Conservation (phyloP, 2,888 invertebrate species). For the Dusona sp. region DNA sequence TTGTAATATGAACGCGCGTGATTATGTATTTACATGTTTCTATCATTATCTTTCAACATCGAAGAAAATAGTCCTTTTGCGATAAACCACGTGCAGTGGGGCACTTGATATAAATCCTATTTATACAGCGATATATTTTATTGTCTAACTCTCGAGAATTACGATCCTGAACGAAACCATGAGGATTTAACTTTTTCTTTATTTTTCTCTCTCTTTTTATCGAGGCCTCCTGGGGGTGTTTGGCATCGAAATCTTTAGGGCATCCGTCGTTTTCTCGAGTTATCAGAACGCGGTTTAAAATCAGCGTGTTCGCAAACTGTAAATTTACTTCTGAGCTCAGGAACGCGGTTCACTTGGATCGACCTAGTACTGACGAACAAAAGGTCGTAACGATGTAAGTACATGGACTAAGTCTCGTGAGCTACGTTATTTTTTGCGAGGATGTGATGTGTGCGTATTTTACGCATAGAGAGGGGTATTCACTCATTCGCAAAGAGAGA, state of each 20-base stretch:
- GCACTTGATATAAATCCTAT: constrained; percentile 37
- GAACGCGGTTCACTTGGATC: constrained; percentile 12
- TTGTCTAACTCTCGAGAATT: constrained; percentile 59
- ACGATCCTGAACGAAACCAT: constrained; percentile 47
- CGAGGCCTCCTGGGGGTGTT: constrained; percentile 19
- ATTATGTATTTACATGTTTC: constrained; percentile 22
- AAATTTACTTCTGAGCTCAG: constrained; percentile 56
- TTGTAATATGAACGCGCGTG: neutral
- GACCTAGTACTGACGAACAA: neutral
- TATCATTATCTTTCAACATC: constrained; percentile 41
- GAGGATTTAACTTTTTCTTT: constrained; percentile 14
- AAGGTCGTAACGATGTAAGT: neutral
- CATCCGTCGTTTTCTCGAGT: constrained; percentile 65
- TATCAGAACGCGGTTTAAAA: constrained; percentile 14
- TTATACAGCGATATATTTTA: constrained; percentile 58
- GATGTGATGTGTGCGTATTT: neutral
- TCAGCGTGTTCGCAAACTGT: constrained; percentile 16
- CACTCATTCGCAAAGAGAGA: constrained; percentile 52
- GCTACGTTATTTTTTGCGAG: neutral
- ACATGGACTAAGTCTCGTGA: neutral
- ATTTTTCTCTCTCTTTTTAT: neutral
- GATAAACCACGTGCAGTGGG: neutral
- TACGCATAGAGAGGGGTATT: neutral
- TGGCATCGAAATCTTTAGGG: constrained; percentile 27
- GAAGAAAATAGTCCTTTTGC: constrained; percentile 18